Evolutionary conservation across 2,888 invertebrate species (phyloP), one percentile per base, ranked within the genome.

Genomic region (Harpalus rubripes): DNA sequence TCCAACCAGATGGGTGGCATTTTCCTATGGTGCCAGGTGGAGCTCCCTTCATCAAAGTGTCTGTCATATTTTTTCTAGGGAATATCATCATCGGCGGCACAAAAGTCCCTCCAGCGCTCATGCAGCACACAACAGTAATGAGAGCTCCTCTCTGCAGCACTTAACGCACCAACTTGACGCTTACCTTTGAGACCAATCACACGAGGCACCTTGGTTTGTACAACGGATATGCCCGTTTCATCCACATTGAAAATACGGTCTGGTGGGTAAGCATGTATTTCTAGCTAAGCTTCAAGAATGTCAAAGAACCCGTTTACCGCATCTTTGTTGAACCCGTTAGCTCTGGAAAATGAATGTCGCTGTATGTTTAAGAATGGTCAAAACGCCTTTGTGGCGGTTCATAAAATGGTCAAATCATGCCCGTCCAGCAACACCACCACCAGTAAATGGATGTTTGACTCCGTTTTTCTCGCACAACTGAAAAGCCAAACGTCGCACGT

Each of bases 1-100:
- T 81, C 85, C 85, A 85, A n/a, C 85, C 85, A 15, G 85, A 81
- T 41, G 85, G 85, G 16, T 81, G 85, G 10, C 26, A 82, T 84
- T 8, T 16, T 58, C 78, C 15, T 26, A 61, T 85, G n/a, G 39
- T 59, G 32, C 39, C 32, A 44, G 44, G 22, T 22, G 22, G 22
- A 3, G 22, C 22, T 22, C 22, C 22, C 22, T 22, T 22, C 22
- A 22, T 22, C 22, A 22, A 22, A 22, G 3, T 22, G 22, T 22
- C 22, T 22, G 22, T 22, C 22, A 22, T 22, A 22, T 63, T 85
- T 65, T 85, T 85, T 0, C 26, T n/a, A 5, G 80, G 61, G 65
- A 85, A 85, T 18, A 85, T 85, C n/a, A 85, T 7, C 63, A 85
- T 83, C 4, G 85, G 80, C 7, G 85, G 80, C 59, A 85, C 18